Evolutionary conservation across 1,140 invertebrate genomes (phyloP), one percentile per base, ranked within the genome.

Genomic region (Acromyrmex echinatior): DNA sequence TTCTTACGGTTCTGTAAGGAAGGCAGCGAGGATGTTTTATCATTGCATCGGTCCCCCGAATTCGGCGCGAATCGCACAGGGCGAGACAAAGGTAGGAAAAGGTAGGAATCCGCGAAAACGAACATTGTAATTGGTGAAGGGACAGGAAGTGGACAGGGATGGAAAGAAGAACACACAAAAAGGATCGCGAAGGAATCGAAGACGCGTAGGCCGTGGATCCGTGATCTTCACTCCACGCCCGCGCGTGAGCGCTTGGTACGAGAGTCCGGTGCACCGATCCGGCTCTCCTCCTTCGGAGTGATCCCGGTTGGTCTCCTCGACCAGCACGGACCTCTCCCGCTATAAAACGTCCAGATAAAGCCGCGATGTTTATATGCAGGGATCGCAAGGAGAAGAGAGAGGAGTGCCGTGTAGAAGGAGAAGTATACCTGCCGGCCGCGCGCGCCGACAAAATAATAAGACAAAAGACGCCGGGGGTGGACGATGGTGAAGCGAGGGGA

Each of bases 301-400:
- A 86, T 85, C 79, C 68, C 16, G 49, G 77, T 51, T 74, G 90
- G 84, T 71, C 90, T 81, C 63, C 51, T 74, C 84, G 80, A 45
- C 56, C 66, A 74, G 70, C 60, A 51, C 62, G 78, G 82, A 88
- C 88, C 88, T 65, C 53, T 53, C 79, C 82, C 87, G 91, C 87
- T 90, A 92, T 92, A 93, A 94, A 93, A 94, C 91, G 87, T 85
- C 90, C 91, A 92, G 91, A 94, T 94, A 94, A 94, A 94, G 90
- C 90, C 89, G 90, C 89, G 80, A 92, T 93, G 89, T 94, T 94
- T 94, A 94, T 94, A 94, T 93, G 91, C 87, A 88, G 87, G 88
- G 86, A 92, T 90, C 84, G 89, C 77, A 86, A 16, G 86, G n/a
- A 21, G 56, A 58, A 58, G 7, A 58, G 56, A 58, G 74, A 53